Evolutionary conservation across 2,797 vertebrate genomes (phyloP).

Genomic region (Pempheris klunzingeri): DNA sequence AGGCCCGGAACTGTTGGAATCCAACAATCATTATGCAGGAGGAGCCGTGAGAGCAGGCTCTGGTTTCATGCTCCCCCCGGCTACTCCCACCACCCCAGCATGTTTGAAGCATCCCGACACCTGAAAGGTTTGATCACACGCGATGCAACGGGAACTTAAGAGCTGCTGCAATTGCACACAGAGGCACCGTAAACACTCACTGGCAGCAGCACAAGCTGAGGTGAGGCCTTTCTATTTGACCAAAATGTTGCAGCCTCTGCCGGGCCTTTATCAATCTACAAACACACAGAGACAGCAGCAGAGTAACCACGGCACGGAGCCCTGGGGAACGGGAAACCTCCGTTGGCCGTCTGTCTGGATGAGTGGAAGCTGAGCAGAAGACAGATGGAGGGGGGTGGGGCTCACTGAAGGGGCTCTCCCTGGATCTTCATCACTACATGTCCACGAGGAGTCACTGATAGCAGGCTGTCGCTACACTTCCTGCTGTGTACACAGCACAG

Average conservation of each 20-base stretch:
- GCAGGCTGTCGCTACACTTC: slow-evolving; percentile 14
- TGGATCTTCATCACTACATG: slow-evolving; percentile 32
- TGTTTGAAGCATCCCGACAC: slow-evolving; percentile 6
- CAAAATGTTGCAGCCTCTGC: neutral
- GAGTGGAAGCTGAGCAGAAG: neutral
- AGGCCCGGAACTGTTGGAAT: neutral
- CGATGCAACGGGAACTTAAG: neutral
- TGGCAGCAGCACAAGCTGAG: neutral
- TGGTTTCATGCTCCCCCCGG: neutral
- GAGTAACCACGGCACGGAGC: too few species aligned
- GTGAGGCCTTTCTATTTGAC: neutral
- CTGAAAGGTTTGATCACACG: slow-evolving; percentile 19
- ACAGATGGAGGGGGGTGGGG: slow-evolving; percentile 5
- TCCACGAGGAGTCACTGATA: slow-evolving; percentile 19
- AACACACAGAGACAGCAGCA: neutral
- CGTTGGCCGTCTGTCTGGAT: slow-evolving; percentile 11
- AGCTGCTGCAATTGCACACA: neutral
- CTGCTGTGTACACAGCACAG: neutral
- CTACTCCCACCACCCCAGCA: neutral
- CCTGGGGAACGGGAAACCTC: neutral
- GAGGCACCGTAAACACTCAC: neutral
- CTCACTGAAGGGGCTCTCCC: slow-evolving; percentile 27
- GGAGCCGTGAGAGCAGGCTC: neutral
- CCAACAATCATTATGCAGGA: neutral
- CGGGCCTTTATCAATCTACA: neutral